Evolutionary conservation across 2,797 vertebrate genomes (phyloP).

Genomic region (Cheirogaleus major): DNA sequence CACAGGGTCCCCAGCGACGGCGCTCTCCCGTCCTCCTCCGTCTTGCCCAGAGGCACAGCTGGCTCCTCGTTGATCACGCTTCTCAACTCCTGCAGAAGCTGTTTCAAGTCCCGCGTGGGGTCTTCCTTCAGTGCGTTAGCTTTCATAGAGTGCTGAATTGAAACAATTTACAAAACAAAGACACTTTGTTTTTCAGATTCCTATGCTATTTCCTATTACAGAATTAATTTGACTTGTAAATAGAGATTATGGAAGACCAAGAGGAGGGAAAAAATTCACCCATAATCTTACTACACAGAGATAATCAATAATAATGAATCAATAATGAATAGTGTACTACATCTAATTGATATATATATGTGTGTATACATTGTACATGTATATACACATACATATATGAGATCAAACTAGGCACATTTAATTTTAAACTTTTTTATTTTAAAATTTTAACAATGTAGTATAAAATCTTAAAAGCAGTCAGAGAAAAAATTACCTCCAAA

Average conservation of each 20-base stretch:
- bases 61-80: conserved; percentile 82
- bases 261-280: neutral
- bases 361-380: neutral
- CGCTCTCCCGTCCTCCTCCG: conserved; percentile 23
- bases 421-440: neutral
- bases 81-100: conserved; percentile 84
- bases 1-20: neutral
- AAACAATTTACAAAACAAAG: conserved; percentile 48
- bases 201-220: neutral
- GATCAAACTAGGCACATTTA: neutral
- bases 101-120: conserved; percentile 83
- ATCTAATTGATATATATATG: neutral
- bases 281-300: neutral
- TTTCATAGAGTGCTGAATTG: conserved; percentile 77
- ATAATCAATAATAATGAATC: neutral
- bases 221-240: conserved; percentile 48
- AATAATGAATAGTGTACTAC: neutral
- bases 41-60: conserved; percentile 41
- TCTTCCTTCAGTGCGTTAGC: conserved; percentile 79
- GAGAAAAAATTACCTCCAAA: neutral
- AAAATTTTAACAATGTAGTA: too few relatives aligned
- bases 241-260: conserved; percentile 6
- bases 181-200: neutral
- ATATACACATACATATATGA: neutral
- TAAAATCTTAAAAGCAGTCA: neutral